Evolutionary conservation across 2,797 vertebrate genomes (phyloP).

Genomic region (Neosilurus hyrtlii): DNA sequence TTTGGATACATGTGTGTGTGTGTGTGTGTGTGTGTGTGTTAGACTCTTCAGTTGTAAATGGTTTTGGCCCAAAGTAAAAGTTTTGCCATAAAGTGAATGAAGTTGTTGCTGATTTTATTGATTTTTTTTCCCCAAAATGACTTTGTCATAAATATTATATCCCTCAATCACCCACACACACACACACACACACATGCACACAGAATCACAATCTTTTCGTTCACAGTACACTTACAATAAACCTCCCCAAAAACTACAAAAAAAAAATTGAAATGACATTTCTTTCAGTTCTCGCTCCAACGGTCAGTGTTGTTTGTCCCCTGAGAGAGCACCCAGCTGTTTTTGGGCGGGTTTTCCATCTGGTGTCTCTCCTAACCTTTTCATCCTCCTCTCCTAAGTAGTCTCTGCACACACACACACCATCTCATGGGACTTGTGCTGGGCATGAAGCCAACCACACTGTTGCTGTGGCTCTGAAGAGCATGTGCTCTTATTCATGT

Average conservation of each 20-base stretch:
- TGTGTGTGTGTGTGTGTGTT: constrained; percentile 58
- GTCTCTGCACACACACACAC: constrained; percentile 28
- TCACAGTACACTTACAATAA: not conserved
- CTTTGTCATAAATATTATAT: not conserved
- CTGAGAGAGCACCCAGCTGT: constrained; percentile 48
- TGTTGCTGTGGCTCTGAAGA: constrained; percentile 19
- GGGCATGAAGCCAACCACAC: constrained; percentile 34
- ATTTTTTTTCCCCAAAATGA: constrained; percentile 27
- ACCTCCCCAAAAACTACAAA: not conserved
- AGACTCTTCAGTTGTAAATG: constrained; percentile 48
- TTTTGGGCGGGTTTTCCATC: constrained; percentile 50
- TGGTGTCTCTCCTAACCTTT: constrained; percentile 44
- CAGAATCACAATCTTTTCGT: not conserved
- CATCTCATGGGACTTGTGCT: constrained; percentile 31
- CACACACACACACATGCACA: too few relatives aligned
- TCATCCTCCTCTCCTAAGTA: constrained; percentile 29
- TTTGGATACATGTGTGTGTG: constrained; percentile 58
- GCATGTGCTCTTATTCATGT: not conserved
- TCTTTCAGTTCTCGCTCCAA: constrained; percentile 21
- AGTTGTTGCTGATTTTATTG: constrained; percentile 55
- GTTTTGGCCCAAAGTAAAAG: constrained; percentile 10
- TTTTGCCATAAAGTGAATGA: constrained; percentile 50
- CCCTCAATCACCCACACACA: too few relatives aligned
- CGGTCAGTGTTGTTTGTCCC: constrained; percentile 31
- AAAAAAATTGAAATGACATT: not conserved